Conservation (phyloP, 23 tunicate species). For the Halocynthia roretzi region DNA sequence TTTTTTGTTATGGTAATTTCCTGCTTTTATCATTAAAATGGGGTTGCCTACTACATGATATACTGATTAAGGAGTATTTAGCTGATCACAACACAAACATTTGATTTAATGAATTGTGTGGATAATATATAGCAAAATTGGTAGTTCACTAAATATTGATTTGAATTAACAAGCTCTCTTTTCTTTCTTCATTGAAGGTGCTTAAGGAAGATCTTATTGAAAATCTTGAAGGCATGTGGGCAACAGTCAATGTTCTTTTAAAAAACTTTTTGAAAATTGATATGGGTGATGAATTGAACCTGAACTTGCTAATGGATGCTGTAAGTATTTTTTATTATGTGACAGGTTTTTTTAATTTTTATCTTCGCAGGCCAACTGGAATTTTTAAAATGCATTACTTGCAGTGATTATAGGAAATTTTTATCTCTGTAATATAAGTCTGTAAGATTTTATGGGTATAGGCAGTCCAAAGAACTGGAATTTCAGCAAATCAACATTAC, state of each 20-base stretch:
- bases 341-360: neutral
- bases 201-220: slow-evolving; percentile 59
- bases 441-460: neutral
- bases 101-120: no score
- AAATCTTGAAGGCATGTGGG: slow-evolving; percentile 59
- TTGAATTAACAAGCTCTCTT: no score
- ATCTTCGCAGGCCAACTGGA: neutral
- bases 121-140: no score
- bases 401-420: neutral
- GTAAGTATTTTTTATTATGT: slow-evolving; percentile 27
- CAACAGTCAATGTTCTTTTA: slow-evolving; percentile 31
- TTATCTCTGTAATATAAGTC: no score
- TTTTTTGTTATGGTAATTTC: no score
- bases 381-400: neutral
- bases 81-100: no score
- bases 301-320: slow-evolving; percentile 69
- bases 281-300: slow-evolving; percentile 61
- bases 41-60: no score
- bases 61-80: no score
- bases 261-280: slow-evolving; percentile 50
- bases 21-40: no score
- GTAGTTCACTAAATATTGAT: no score
- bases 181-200: slow-evolving; percentile 20
- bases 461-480: no score
- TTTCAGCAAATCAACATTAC: no score